Conservation (phyloP, 2,797 vertebrate genomes). For the Mico argentatus region DNA sequence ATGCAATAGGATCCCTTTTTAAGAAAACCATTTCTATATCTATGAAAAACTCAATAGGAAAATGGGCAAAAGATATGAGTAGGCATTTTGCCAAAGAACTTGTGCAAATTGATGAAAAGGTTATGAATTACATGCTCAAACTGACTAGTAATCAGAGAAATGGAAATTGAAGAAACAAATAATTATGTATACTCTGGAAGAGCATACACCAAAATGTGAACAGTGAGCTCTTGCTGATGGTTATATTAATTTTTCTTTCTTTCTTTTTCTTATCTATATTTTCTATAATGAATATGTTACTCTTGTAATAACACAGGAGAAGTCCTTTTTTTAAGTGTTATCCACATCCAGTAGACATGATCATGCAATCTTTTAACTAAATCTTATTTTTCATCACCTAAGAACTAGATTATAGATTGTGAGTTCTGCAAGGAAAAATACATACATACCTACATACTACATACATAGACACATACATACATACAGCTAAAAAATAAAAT, state of each 20-base stretch:
- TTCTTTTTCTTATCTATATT: not conserved
- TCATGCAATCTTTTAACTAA: not conserved
- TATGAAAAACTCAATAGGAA: slow-evolving; percentile 10
- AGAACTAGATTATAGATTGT: not conserved
- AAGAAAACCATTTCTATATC: not conserved
- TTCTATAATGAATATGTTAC: not conserved
- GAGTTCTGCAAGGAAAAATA: not conserved
- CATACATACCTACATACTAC: not conserved
- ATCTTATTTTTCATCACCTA: not conserved
- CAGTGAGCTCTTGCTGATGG: not conserved
- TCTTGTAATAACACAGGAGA: not conserved
- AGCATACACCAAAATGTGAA: not conserved
- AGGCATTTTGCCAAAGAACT: not conserved
- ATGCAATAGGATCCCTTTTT: not conserved
- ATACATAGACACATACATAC: not conserved
- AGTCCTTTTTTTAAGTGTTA: not conserved
- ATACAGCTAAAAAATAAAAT: not conserved
- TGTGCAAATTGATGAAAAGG: not conserved
- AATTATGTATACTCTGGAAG: not conserved
- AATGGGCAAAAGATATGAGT: not conserved
- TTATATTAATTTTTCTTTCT: not conserved
- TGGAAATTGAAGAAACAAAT: not conserved
- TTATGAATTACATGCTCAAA: not conserved
- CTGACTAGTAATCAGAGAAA: not conserved
- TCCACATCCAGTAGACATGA: not conserved